Base-by-base conservation (phyloP, 2,888 invertebrate species). In the Lepetodrilus schrolli region DNA sequence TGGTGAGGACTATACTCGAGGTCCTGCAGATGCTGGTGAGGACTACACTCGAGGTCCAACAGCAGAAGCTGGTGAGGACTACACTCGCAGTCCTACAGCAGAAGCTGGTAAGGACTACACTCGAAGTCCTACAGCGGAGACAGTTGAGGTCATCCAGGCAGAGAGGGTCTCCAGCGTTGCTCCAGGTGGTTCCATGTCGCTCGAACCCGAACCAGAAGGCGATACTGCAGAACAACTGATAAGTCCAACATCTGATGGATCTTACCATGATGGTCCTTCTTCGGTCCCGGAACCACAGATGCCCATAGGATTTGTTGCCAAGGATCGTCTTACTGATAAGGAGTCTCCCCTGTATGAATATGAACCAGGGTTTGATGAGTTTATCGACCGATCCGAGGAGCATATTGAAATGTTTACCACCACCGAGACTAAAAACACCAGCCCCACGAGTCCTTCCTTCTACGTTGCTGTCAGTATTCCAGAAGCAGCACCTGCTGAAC, bases 221-320 rank as follows among this genome's bases (percentile, higher is more conserved):
- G 58, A 58, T 26, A n/a, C 68, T n/a, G 51, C 75, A 34, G 73
- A 74, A 37, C 76, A 79, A 34, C 70, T 75, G 2, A 66, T 77
- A 34, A 81, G 78, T 49, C 78, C 79, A 10, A 66, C 72, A 43
- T 78, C 78, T 7, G 81, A 81, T 65, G 79, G 74, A 34, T 76
- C 75, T 7, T 81, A 74, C 70, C 76, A 77, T 20, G 82, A 82
- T 34, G 78, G 77, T 47, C 82, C 82, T 17, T 79, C 79, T 1
- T 73, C 82, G 8, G 82, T 82, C 8, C 82, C 82, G 17, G 82
- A 82, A 69, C 82, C 82, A 3, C 65, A 72, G 7, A 66, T 82
- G 73, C 82, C 82, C 30, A 74, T 58, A 48, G 79, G 75, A 48
- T 79, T 80, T 48, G 51, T 30, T 8, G 58, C 34, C 8, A 78